Evolutionary conservation across 1,140 invertebrate genomes (phyloP), one percentile per base, ranked within the genome.

Genomic region (Rhagoletis pomonella): DNA sequence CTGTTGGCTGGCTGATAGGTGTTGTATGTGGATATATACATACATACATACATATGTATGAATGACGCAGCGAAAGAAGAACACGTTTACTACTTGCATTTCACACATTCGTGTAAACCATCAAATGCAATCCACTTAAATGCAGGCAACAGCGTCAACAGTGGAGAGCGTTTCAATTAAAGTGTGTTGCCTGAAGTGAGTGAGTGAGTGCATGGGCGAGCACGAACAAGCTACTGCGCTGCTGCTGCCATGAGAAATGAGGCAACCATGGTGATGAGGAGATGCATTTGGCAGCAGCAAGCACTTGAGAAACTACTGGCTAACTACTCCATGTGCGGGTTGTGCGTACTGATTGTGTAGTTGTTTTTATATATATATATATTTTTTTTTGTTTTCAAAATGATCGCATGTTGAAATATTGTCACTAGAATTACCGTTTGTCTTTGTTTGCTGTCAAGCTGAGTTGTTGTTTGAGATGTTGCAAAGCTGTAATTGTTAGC

Each of bases 41-140:
- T 29, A 29, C 29, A 29, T 29, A 29, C 29, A 29, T 29, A 29
- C 29, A 29, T 29, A 29, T 29, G 29, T 29, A 29, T 29, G 29
- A 29, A 59, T 62, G n/a, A n/a, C 69, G 14, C 42, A 44, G 42
- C 39, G 10, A 73, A 73, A 73, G 69, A 73, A 73, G 69, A 73
- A 73, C 69, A 39, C 17, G 69, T 73, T 73, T 58, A 12, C n/a
- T 58, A 12, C n/a, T 81, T 81, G 73, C 50, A 55, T 81, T 19
- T 58, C 47, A 81, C 73, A 10, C 17, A 77, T 77, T 19, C 73
- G 44, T n/a, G 44, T n/a, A 4, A 73, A 73, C 4, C 69, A 58
- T 81, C 47, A 55, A 81, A 81, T 81, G 73, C 47, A 29, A 29
- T 47, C 73, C 47, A 81, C 10, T 81, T 81, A 50, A 81, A 81